Percentiles rank a stretch among this genome's conserved stretches.
Evolutionary conservation across 2,113 vertebrate genomes (phyloP).

Genomic region (Podocnemis expansa): DNA sequence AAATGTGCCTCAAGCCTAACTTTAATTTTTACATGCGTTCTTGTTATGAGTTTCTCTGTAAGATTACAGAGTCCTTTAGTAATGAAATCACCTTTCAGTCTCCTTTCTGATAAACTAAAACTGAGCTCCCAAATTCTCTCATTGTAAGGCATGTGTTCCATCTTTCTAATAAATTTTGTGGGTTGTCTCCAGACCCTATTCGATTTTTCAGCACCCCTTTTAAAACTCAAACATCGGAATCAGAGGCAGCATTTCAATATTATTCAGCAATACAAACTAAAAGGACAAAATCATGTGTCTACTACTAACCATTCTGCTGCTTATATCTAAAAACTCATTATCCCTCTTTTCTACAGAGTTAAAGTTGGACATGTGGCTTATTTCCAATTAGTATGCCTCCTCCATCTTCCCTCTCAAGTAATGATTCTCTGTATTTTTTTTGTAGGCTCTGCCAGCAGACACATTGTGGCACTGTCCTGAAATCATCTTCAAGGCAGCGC

Average conservation of each 20-base stretch:
- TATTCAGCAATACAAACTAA: background rate
- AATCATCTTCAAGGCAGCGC: background rate
- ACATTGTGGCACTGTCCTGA: background rate
- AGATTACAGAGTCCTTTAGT: background rate
- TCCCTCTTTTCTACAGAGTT: fast-evolving
- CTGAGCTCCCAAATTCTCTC: background rate
- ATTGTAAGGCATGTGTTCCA: background rate
- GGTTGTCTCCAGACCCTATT: background rate
- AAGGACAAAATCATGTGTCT: background rate
- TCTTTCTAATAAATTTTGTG: background rate
- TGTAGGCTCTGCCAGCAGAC: background rate
- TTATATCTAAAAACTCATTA: background rate
- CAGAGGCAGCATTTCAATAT: background rate
- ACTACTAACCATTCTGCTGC: background rate
- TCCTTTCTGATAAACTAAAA: background rate
- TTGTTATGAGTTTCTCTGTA: background rate
- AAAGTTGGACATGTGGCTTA: background rate
- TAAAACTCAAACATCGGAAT: background rate
- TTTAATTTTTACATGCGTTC: background rate
- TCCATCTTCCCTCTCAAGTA: background rate
- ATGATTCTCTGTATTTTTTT: background rate
- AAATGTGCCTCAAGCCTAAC: background rate
- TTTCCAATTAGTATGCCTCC: background rate
- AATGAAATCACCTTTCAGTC: background rate
- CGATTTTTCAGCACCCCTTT: background rate